Evolutionary conservation across 2,888 invertebrate genomes (phyloP).

Genomic region (Stenichneumon culpator): DNA sequence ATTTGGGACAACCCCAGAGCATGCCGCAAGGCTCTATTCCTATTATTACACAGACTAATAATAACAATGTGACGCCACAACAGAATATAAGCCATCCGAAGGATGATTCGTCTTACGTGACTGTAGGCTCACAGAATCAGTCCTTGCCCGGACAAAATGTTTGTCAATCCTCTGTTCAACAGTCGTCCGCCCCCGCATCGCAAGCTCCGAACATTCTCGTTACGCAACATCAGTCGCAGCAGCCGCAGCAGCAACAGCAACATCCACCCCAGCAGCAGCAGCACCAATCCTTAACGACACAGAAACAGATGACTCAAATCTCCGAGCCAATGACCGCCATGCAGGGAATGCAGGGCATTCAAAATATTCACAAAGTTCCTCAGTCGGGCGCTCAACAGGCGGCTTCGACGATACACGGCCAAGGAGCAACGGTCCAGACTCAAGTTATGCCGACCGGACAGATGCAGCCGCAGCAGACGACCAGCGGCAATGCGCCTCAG

Average conservation of each 20-base stretch:
- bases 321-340: constrained; percentile 81
- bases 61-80: constrained; percentile 77
- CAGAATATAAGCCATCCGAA: constrained; percentile 78
- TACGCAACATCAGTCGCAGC: constrained; percentile 82
- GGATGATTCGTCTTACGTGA: constrained; percentile 76
- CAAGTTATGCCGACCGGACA: constrained; percentile 85
- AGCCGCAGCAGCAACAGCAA: constrained; percentile 86
- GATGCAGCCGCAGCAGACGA: constrained; percentile 86
- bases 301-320: constrained; percentile 78
- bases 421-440: constrained; percentile 82
- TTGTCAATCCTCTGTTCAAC: constrained; percentile 77
- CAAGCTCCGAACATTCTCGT: constrained; percentile 80
- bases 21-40: constrained; percentile 88
- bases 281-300: constrained; percentile 76
- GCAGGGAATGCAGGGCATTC: constrained; percentile 81
- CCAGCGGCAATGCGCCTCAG: constrained; percentile 76
- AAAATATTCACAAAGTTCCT: constrained; percentile 83
- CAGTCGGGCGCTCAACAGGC: constrained; percentile 77
- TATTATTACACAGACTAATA: constrained; percentile 86
- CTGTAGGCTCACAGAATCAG: constrained; percentile 78
- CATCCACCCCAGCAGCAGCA: constrained; percentile 86
- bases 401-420: constrained; percentile 75
- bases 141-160: constrained; percentile 78
- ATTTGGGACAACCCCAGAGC: constrained; percentile 87
- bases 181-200: constrained; percentile 75